A percentile compares a stretch with the other conserved stretches of the same genome.
These are phyloP conservation scores for Tipula helvola DNA, from an alignment of 2,888 invertebrate species.

Conservation along the genomic window DNA sequence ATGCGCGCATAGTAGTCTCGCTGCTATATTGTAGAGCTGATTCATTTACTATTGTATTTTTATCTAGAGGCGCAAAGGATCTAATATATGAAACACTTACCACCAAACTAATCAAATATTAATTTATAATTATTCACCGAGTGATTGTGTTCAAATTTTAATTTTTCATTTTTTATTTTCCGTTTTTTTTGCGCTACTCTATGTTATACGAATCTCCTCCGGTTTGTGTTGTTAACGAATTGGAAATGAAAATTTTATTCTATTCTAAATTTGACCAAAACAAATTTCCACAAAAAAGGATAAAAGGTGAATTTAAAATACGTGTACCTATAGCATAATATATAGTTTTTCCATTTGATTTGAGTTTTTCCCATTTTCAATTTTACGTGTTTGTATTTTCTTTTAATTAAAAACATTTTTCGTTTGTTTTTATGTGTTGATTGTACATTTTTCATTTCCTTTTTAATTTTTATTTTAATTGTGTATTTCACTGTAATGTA, in stretches of 20 bases:
- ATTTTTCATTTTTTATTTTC: background rate
- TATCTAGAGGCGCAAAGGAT: background rate
- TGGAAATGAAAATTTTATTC: background rate
- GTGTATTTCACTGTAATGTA: background rate
- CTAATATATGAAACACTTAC: background rate
- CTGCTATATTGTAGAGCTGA: background rate
- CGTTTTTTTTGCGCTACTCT: background rate
- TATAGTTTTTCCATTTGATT: background rate
- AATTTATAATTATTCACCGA: background rate
- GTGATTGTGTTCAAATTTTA: background rate
- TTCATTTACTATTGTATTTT: background rate
- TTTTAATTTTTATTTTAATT: background rate
- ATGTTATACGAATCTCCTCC: background rate
- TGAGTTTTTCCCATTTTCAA: background rate
- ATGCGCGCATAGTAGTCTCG: background rate
- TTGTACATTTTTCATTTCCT: background rate
- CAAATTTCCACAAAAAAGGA: conserved; percentile 4
- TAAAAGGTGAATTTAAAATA: conserved; percentile 12
- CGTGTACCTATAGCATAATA: background rate
- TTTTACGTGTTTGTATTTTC: background rate
- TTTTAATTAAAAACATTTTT: background rate
- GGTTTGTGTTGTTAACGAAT: background rate
- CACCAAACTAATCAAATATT: background rate
- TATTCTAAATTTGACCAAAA: background rate
- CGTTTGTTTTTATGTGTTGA: background rate